phyloP scores from a whole-genome alignment of 2,797 vertebrate species.

The Picus viridis region DNA sequence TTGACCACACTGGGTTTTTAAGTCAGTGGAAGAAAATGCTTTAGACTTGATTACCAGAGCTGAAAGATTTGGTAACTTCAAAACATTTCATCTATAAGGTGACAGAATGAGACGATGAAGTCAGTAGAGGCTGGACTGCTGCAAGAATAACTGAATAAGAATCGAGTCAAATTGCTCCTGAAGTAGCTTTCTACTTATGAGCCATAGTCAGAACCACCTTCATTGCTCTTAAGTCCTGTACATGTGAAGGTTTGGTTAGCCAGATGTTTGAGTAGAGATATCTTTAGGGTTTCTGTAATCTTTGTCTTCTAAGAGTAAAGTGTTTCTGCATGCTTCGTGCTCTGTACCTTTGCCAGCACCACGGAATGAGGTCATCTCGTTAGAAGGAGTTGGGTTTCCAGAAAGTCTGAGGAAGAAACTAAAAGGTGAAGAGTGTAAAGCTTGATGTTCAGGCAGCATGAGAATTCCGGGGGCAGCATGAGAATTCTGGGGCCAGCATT shows the following conservation, averaged over 20 bases:
- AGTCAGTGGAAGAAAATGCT: neutral
- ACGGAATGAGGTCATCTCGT: accelerated
- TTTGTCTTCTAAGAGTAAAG: no score
- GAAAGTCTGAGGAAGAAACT: neutral
- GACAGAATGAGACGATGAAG: neutral
- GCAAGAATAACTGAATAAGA: neutral
- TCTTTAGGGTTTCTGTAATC: neutral
- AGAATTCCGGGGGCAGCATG: neutral
- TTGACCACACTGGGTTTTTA: neutral
- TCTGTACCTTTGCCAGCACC: neutral
- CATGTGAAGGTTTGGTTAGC: accelerated
- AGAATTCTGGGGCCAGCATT: neutral
- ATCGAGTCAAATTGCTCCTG: neutral
- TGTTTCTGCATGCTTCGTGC: neutral
- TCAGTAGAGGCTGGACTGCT: neutral
- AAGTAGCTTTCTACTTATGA: neutral
- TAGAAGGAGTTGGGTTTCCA: neutral
- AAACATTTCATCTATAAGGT: neutral
- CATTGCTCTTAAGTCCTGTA: accelerated
- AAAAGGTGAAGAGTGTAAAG: neutral
- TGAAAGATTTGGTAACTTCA: neutral
- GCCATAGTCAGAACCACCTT: neutral
- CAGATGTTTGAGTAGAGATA: neutral
- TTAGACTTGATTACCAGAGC: neutral
- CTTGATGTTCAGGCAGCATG: neutral